Conservation (phyloP, 1,140 invertebrate species). For the Anadara kagoshimensis region DNA sequence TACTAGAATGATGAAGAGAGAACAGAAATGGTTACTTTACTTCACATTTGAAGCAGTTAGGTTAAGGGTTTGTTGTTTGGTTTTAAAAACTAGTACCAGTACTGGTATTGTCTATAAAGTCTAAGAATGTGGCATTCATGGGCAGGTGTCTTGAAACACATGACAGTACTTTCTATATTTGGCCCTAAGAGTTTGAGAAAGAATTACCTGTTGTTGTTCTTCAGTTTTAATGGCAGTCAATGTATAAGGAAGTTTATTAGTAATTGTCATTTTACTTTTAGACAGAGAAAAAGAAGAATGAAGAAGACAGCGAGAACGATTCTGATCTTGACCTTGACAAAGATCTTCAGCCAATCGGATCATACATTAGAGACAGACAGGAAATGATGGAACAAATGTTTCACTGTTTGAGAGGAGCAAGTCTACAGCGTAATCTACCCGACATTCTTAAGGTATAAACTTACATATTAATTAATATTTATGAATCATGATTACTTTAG, state of each 20-base stretch:
- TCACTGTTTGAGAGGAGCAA: conserved; percentile 58
- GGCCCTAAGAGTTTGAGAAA: too few species aligned
- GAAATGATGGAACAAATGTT: conserved; percentile 69
- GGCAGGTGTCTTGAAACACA: too few species aligned
- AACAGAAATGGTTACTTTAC: too few species aligned
- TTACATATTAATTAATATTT: not conserved
- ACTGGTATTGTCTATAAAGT: too few species aligned
- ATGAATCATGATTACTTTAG: too few species aligned
- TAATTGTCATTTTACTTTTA: not conserved
- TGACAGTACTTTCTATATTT: too few species aligned
- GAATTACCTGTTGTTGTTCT: too few species aligned
- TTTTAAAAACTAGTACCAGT: too few species aligned
- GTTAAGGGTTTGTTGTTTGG: too few species aligned
- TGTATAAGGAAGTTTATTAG: not conserved
- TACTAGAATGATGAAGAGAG: too few species aligned
- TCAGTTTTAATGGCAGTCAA: not conserved
- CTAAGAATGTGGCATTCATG: too few species aligned
- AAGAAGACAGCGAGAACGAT: conserved; percentile 35
- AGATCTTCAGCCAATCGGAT: conserved; percentile 62
- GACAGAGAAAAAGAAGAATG: conserved; percentile 24
- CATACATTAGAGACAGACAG: conserved; percentile 59
- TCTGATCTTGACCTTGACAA: conserved; percentile 66
- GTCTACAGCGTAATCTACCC: conserved; percentile 64
- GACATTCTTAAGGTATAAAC: conserved; percentile 66
- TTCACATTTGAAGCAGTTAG: too few species aligned